phyloP scores from a whole-genome alignment of 2,797 vertebrate species.

The Sphenopsis melanotis region DNA sequence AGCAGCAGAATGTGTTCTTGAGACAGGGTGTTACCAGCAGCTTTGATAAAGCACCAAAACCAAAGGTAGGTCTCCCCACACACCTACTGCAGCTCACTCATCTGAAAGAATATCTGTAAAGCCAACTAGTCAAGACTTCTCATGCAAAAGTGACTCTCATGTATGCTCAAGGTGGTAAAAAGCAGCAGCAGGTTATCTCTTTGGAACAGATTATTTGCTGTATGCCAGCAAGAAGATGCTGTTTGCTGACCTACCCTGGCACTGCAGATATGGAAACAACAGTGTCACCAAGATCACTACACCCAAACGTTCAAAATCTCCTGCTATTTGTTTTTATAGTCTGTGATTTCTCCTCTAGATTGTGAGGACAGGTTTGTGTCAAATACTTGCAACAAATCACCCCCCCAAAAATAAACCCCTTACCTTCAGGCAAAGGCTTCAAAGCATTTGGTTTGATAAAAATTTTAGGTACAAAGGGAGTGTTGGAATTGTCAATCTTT shows the following conservation, averaged over 20 bases:
- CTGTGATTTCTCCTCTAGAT: neutral
- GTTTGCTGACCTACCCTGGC: neutral
- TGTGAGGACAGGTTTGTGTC: neutral
- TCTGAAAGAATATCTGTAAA: neutral
- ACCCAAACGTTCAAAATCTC: neutral
- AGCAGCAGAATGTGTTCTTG: neutral
- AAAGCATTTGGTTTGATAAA: conserved; percentile 93
- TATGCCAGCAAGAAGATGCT: neutral
- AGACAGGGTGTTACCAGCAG: neutral
- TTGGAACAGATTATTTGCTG: neutral
- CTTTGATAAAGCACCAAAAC: neutral
- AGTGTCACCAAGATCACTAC: neutral
- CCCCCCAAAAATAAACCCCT: neutral
- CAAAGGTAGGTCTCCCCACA: neutral
- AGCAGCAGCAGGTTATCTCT: neutral
- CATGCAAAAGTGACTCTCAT: neutral
- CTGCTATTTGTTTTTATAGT: neutral
- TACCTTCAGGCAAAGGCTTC: conserved; percentile 89
- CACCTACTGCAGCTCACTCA: neutral
- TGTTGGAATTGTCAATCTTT: conserved; percentile 95
- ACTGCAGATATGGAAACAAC: neutral
- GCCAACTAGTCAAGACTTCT: neutral
- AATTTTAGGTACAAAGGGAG: conserved; percentile 90
- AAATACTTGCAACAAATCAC: neutral
- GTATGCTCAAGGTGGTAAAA: neutral